phyloP scores from a whole-genome alignment of 2,888 invertebrate species.

The Drosophila nigritarsus region DNA sequence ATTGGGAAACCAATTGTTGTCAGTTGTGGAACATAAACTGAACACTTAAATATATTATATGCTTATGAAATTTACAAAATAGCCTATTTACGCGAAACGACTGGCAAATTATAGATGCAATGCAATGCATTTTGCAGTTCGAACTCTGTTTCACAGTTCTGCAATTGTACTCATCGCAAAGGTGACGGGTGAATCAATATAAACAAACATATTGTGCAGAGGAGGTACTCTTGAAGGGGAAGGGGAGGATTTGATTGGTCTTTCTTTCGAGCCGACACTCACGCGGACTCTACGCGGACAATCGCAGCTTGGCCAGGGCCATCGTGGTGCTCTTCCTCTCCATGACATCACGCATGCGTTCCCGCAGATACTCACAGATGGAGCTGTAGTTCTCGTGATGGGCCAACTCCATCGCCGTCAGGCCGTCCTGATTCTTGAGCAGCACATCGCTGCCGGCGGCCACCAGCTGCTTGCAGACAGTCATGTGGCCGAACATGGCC shows the following conservation, averaged over 20 bases:
- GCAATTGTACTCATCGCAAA: constrained; percentile 11
- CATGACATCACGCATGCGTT: constrained; percentile 73
- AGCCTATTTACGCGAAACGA: constrained; percentile 49
- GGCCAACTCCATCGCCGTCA: constrained; percentile 89
- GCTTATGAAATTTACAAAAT: constrained; percentile 43
- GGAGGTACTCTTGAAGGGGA: constrained; percentile 68
- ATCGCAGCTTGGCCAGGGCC: constrained; percentile 53
- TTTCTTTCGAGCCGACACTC: not conserved
- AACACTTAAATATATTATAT: constrained; percentile 15
- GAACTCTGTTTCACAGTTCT: constrained; percentile 36
- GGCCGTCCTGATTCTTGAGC: constrained; percentile 90
- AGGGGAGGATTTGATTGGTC: constrained; percentile 51
- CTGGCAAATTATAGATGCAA: not conserved
- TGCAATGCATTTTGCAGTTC: not conserved
- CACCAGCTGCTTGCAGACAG: constrained; percentile 91
- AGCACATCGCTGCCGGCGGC: constrained; percentile 89
- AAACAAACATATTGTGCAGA: constrained; percentile 64
- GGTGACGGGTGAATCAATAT: constrained; percentile 48
- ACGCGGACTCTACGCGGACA: constrained; percentile 56
- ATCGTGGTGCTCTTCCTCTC: constrained; percentile 54
- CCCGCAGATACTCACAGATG: constrained; percentile 84
- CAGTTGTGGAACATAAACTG: not conserved
- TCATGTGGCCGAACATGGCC: constrained; percentile 93
- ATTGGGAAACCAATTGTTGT: not conserved
- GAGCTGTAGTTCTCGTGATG: constrained; percentile 84